Base-by-base conservation (phyloP, 2,113 vertebrate genomes). In the Nyctibius bracteatus region DNA sequence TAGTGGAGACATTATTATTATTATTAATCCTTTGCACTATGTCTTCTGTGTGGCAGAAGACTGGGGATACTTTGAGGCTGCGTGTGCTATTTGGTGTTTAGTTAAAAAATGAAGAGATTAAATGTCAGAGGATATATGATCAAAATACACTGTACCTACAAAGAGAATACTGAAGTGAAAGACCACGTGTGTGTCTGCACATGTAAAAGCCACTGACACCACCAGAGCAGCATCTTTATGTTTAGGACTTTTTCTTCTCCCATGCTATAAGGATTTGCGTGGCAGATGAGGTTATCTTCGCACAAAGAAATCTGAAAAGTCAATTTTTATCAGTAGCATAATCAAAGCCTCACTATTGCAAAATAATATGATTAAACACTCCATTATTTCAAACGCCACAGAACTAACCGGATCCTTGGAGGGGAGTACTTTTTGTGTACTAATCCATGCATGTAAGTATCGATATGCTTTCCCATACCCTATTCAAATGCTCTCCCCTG, bases 351-450 rank as follows among this genome's bases (percentile, higher is more conserved):
- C 73, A 30, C 77, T 94, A 96, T 87, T 91, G 91, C 83, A 94
- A 95, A 96, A 97, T 86, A 95, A 91, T 85, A 72, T 80, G 94
- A 95, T 96, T 93, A 96, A 96, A 87, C 58, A 83, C 65, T 81
- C 83, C 83, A 86, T 87, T 81, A 95, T 94, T 94, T 95, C 91
- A 79, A 92, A 87, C 6, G 5, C 62, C 80, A 95, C 74, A 49
- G 88, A 92, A 84, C 79, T 79, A 90, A 92, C 92, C 52, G 4
- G 79, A 94, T 91, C 91, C 92, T 92, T 84, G 93, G 68, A 92
- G 65, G 61, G 72, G 83, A 93, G 47, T 59, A 66, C 88, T 96
- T 96, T 96, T 65, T 67, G 63, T 92, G 79, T 83, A 90, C 58
- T 92, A 89, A 97, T 83, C 86, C 90, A 96, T 57, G 81, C 94